phyloP scores from a whole-genome alignment of 2,113 vertebrate genomes.

The Gymnobelideus leadbeateri region DNA sequence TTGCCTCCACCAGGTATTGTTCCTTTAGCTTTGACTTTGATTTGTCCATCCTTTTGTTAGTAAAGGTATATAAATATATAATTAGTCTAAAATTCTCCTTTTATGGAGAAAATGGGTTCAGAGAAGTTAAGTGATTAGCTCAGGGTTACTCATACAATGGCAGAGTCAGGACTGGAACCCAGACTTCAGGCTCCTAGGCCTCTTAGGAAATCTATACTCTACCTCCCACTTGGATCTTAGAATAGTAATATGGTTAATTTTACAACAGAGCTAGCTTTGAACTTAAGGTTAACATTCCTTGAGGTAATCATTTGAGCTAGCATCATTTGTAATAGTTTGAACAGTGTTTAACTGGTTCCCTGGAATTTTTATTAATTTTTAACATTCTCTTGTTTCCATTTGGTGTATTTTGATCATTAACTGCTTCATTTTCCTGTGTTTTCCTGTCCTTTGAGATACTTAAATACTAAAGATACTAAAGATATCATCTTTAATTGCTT shows the following conservation, averaged over 20 bases:
- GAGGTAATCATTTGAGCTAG: neutral
- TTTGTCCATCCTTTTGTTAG: neutral
- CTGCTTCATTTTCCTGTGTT: neutral
- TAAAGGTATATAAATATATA: neutral
- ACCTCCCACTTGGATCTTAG: neutral
- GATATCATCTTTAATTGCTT: neutral
- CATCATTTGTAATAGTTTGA: neutral
- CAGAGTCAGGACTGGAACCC: neutral
- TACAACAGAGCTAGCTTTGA: neutral
- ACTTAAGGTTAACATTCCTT: neutral
- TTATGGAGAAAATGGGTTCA: neutral
- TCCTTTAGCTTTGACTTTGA: neutral
- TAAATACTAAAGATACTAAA: no score
- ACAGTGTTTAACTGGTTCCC: neutral
- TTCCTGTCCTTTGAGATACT: neutral
- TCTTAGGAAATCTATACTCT: neutral
- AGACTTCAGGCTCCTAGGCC: neutral
- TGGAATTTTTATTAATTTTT: neutral
- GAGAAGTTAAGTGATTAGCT: neutral
- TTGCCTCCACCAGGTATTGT: slow-evolving; percentile 94
- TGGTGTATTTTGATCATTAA: neutral
- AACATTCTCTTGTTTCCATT: neutral
- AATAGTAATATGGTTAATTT: neutral
- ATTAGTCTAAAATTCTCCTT: neutral
- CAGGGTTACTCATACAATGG: neutral